These are phyloP conservation scores for Corythaeola cristata DNA, from an alignment of 2,113 vertebrate species.

Conservation along the genomic window DNA sequence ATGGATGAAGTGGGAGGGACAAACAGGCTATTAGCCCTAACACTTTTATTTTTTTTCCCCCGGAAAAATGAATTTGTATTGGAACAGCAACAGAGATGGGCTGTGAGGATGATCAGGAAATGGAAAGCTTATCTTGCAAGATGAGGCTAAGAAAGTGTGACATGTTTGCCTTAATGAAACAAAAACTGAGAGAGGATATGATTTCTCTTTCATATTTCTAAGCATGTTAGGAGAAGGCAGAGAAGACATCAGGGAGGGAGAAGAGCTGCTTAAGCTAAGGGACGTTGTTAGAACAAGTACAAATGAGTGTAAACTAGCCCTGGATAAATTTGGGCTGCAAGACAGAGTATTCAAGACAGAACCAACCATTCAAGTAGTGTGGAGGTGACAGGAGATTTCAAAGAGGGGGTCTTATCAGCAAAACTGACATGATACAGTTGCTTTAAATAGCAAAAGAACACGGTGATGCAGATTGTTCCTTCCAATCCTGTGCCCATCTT, in stretches of 20 bases:
- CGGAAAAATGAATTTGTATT: background rate
- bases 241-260: background rate
- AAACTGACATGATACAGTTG: background rate
- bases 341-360: background rate
- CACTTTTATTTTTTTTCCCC: background rate
- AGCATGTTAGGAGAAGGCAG: background rate
- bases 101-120: background rate
- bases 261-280: background rate
- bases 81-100: background rate
- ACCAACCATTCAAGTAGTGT: background rate
- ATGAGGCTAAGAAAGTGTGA: background rate
- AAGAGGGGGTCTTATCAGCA: background rate
- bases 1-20: background rate
- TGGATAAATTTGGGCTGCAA: background rate
- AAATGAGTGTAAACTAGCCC: background rate
- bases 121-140: slow-evolving; percentile 11
- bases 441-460: background rate
- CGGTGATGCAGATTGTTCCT: fast-evolving
- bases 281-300: background rate
- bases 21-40: background rate
- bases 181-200: background rate
- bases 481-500: background rate
- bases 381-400: fast-evolving
- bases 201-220: background rate
- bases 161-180: background rate